These are phyloP conservation scores for Latrodectus elegans DNA, from an alignment of 2,888 invertebrate genomes.

Conservation along the genomic window DNA sequence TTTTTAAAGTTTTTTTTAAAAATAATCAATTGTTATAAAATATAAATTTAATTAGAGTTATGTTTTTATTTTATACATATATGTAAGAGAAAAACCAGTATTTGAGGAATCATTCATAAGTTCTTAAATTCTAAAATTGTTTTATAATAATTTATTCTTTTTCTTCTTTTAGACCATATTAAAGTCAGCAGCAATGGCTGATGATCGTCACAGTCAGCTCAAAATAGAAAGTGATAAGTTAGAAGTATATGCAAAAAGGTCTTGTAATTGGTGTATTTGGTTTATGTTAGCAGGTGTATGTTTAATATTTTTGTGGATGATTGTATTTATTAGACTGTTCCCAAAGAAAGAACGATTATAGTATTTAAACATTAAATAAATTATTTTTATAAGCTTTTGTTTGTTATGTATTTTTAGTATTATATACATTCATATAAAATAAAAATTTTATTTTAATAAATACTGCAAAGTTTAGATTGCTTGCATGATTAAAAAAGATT, in stretches of 20 bases:
- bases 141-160: neutral
- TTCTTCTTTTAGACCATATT: constrained; percentile 23
- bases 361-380: too few relatives aligned
- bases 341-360: constrained; percentile 35
- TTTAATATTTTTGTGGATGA: constrained; percentile 89
- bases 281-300: constrained; percentile 89
- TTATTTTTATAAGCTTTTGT: too few relatives aligned
- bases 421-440: constrained; percentile 5
- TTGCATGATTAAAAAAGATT: neutral
- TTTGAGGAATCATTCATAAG: too few relatives aligned
- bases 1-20: too few relatives aligned
- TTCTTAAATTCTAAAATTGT: neutral
- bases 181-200: constrained; percentile 86
- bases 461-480: neutral
- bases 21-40: neutral
- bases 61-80: neutral
- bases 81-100: too few relatives aligned
- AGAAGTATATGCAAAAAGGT: constrained; percentile 87
- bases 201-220: constrained; percentile 84
- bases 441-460: constrained; percentile 15
- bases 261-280: constrained; percentile 97
- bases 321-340: constrained; percentile 67
- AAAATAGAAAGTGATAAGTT: constrained; percentile 87
- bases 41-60: neutral
- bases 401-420: too few relatives aligned